Percentiles rank a stretch among this genome's conserved stretches.
Conservation (phyloP, 2,888 invertebrate genomes). For the Ophioninae sp. region DNA sequence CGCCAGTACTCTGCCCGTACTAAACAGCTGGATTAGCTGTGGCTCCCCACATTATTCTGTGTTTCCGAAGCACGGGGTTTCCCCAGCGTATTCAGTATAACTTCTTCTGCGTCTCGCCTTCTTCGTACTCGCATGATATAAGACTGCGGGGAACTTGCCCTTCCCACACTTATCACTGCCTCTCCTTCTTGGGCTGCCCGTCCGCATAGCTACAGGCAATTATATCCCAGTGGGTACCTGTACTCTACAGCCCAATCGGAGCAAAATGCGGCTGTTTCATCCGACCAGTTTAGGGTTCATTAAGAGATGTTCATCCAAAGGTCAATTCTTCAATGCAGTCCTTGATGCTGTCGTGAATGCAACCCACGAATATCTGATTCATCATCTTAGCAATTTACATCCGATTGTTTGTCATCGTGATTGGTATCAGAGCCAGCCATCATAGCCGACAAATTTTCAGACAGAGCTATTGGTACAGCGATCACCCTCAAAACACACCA, state of each 20-base stretch:
- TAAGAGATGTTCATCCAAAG: not conserved
- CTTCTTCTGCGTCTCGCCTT: slow-evolving; percentile 43
- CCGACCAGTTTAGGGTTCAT: not conserved
- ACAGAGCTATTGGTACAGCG: slow-evolving; percentile 58
- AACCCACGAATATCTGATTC: not conserved
- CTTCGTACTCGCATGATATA: slow-evolving; percentile 78
- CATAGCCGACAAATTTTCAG: slow-evolving; percentile 62
- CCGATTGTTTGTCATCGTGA: slow-evolving; percentile 41
- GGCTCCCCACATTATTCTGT: slow-evolving; percentile 70
- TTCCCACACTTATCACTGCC: slow-evolving; percentile 81
- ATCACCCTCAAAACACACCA: slow-evolving; percentile 61
- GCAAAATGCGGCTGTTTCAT: not conserved
- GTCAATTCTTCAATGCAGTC: not conserved
- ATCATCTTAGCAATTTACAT: slow-evolving; percentile 20
- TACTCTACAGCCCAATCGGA: slow-evolving; percentile 9
- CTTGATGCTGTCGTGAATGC: not conserved
- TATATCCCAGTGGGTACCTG: slow-evolving; percentile 20
- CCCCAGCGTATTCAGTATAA: slow-evolving; percentile 75
- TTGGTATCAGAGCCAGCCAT: slow-evolving; percentile 28
- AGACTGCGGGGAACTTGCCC: slow-evolving; percentile 80
- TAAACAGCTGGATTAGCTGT: slow-evolving; percentile 36
- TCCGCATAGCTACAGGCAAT: slow-evolving; percentile 50
- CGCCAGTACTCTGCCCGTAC: slow-evolving; percentile 39
- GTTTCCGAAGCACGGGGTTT: slow-evolving; percentile 69
- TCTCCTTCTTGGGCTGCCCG: slow-evolving; percentile 60